Conservation (phyloP, 2,888 invertebrate species). For the Drosophila nigritarsus region DNA sequence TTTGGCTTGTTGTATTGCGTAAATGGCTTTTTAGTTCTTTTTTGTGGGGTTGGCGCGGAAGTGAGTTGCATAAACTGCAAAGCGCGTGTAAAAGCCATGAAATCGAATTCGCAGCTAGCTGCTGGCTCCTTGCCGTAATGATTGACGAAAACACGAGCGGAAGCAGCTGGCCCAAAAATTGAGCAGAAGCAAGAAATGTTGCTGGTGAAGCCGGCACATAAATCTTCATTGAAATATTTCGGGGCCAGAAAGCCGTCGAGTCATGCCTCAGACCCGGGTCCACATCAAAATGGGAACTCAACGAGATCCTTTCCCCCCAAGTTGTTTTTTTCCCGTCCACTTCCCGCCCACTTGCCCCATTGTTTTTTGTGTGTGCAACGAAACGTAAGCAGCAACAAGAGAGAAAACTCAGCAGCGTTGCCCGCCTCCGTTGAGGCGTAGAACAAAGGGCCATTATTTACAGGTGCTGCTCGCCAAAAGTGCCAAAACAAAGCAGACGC, state of each 20-base stretch:
- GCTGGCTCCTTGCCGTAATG: slow-evolving; percentile 44
- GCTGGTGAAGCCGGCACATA: slow-evolving; percentile 67
- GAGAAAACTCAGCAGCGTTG: slow-evolving; percentile 20
- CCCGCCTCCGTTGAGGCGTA: slow-evolving; percentile 69
- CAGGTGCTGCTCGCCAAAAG: slow-evolving; percentile 80
- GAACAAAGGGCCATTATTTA: slow-evolving; percentile 80
- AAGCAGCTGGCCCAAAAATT: slow-evolving; percentile 49
- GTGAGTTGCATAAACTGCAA: slow-evolving; percentile 78
- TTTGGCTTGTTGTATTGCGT: slow-evolving; percentile 76
- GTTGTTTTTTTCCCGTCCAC: neutral
- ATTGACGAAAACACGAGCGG: slow-evolving; percentile 72
- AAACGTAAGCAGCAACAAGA: slow-evolving; percentile 60
- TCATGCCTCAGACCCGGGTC: slow-evolving; percentile 59
- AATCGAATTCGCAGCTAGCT: slow-evolving; percentile 76
- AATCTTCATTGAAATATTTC: slow-evolving; percentile 74
- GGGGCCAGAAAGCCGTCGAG: slow-evolving; percentile 63
- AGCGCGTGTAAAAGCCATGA: slow-evolving; percentile 80
- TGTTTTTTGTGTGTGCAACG: slow-evolving; percentile 64
- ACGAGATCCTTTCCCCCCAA: slow-evolving; percentile 8
- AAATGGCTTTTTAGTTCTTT: slow-evolving; percentile 75
- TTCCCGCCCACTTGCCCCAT: slow-evolving; percentile 22
- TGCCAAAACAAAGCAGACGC: slow-evolving; percentile 80
- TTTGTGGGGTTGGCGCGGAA: slow-evolving; percentile 55
- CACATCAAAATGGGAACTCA: slow-evolving; percentile 39
- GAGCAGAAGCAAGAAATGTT: slow-evolving; percentile 48